Conservation (phyloP, 2,113 vertebrate species). For the Dasyornis broadbenti region DNA sequence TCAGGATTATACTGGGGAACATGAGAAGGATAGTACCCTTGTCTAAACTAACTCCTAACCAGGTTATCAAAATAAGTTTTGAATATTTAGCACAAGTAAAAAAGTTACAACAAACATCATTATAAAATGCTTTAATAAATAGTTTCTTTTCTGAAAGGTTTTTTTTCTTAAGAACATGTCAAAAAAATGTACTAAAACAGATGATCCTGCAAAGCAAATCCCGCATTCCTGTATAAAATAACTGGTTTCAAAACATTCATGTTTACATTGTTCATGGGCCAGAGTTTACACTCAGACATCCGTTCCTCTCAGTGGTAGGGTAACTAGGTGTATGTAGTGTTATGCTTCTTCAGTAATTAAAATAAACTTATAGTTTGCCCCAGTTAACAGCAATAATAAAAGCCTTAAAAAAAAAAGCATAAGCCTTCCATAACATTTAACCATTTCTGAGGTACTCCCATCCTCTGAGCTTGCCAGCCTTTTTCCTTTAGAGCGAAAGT, state of each 20-base stretch:
- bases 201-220: slow-evolving; percentile 79
- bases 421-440: slow-evolving; percentile 40
- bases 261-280: slow-evolving; percentile 62
- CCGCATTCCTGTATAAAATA: slow-evolving; percentile 79
- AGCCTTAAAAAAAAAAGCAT: neutral
- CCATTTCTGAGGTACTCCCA: slow-evolving; percentile 66
- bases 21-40: slow-evolving; percentile 59
- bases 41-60: slow-evolving; percentile 52
- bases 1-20: slow-evolving; percentile 62
- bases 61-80: slow-evolving; percentile 66
- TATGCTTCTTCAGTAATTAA: slow-evolving; percentile 54
- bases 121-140: slow-evolving; percentile 97
- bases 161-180: slow-evolving; percentile 77
- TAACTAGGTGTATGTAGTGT: slow-evolving; percentile 54
- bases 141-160: slow-evolving; percentile 75
- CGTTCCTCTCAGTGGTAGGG: slow-evolving; percentile 21
- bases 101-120: slow-evolving; percentile 72
- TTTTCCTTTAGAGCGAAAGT: slow-evolving; percentile 58
- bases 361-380: slow-evolving; percentile 52
- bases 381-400: slow-evolving; percentile 62
- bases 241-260: slow-evolving; percentile 68
- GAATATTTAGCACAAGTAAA: slow-evolving; percentile 65
- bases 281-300: slow-evolving; percentile 44
- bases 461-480: slow-evolving; percentile 60
- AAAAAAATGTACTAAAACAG: slow-evolving; percentile 84